These are phyloP conservation scores for Pseudorhombus dupliciocellatus DNA, from an alignment of 2,113 vertebrate genomes.

Conservation along the genomic window DNA sequence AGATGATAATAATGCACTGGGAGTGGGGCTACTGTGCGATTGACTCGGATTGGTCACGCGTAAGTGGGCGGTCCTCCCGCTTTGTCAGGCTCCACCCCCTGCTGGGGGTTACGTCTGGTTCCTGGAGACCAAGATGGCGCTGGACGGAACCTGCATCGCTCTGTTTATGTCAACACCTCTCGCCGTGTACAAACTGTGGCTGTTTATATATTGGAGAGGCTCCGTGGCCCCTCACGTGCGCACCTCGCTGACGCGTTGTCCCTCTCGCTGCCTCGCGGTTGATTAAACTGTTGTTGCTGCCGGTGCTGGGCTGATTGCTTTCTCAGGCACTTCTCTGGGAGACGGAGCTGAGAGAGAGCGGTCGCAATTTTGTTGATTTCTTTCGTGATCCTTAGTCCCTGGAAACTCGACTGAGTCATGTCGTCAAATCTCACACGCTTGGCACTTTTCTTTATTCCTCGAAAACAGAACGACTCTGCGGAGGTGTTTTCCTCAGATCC, in stretches of 20 bases:
- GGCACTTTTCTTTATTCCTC: slow-evolving; percentile 1
- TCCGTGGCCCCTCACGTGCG: too few relatives aligned
- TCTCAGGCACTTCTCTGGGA: not conserved
- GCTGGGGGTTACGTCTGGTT: too few relatives aligned
- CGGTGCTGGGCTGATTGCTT: slow-evolving; percentile 44
- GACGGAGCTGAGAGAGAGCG: slow-evolving; percentile 20
- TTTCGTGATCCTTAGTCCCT: slow-evolving; percentile 37
- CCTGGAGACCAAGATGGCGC: too few relatives aligned
- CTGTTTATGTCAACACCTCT: too few relatives aligned
- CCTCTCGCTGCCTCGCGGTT: slow-evolving; percentile 15
- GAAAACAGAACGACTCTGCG: not conserved
- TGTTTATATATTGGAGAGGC: not conserved
- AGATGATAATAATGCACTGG: too few relatives aligned
- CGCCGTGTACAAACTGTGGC: not conserved
- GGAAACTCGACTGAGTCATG: slow-evolving; percentile 14
- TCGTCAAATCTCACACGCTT: slow-evolving; percentile 21
- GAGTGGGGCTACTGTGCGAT: too few relatives aligned
- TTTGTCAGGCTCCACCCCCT: too few relatives aligned
- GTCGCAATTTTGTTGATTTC: slow-evolving; percentile 36
- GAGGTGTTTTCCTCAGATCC: slow-evolving; percentile 39
- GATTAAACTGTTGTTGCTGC: slow-evolving; percentile 47
- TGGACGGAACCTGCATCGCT: too few relatives aligned
- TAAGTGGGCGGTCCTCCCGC: too few relatives aligned
- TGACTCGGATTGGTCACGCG: too few relatives aligned
- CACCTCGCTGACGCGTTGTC: slow-evolving; percentile 19